These are phyloP conservation scores for Proctacanthus coquilletti DNA, from an alignment of 1,140 invertebrate species.

Conservation along the genomic window DNA sequence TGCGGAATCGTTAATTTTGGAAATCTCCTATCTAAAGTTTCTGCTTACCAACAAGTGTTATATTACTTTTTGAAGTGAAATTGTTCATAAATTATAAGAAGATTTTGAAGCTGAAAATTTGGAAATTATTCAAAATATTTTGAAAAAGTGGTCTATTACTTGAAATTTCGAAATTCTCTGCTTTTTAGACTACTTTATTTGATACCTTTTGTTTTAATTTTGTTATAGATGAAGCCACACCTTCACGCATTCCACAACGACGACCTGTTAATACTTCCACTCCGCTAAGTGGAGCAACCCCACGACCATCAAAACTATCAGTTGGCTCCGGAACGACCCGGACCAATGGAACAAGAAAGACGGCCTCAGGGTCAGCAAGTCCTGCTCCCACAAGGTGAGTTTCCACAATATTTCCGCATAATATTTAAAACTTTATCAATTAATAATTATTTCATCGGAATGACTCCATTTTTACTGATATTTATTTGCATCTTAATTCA, in stretches of 20 bases:
- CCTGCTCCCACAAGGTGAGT: constrained; percentile 49
- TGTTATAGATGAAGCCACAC: constrained; percentile 48
- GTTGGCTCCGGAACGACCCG: constrained; percentile 31
- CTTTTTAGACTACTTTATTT: neutral
- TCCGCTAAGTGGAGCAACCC: constrained; percentile 26
- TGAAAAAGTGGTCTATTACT: too few relatives aligned
- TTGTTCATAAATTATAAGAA: too few relatives aligned
- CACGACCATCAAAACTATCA: constrained; percentile 34
- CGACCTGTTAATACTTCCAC: constrained; percentile 37
- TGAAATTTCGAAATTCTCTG: too few relatives aligned
- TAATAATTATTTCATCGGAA: too few relatives aligned
- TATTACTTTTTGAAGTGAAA: too few relatives aligned
- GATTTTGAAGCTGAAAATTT: too few relatives aligned
- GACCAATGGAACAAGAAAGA: constrained; percentile 45
- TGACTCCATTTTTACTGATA: too few relatives aligned
- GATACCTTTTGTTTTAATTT: constrained; percentile 3
- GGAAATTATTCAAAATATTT: too few relatives aligned
- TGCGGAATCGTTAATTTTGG: neutral
- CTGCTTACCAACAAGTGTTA: too few relatives aligned
- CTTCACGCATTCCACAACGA: constrained; percentile 55
- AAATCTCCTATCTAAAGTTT: too few relatives aligned
- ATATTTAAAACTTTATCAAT: neutral
- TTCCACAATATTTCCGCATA: neutral
- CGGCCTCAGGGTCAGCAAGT: constrained; percentile 55
- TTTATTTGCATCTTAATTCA: neutral